Percentiles rank a stretch among this genome's conserved stretches.
Conservation (phyloP, 2,797 vertebrate genomes). For the Astyanax mexicanus region DNA sequence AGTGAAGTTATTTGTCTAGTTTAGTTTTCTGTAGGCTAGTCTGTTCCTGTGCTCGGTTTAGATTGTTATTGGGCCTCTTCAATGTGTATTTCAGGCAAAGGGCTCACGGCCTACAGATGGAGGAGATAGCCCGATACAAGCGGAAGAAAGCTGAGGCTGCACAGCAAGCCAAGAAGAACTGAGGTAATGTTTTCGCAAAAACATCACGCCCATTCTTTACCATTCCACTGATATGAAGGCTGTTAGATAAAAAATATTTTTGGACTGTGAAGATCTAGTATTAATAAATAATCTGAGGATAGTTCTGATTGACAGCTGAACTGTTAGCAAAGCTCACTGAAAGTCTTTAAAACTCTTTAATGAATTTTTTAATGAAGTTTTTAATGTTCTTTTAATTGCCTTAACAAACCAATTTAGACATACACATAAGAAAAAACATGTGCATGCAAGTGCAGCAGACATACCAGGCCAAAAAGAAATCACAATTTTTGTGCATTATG, state of each 20-base stretch:
- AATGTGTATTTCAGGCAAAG: slow-evolving; percentile 73
- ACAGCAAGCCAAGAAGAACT: slow-evolving; percentile 81
- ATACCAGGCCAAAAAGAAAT: no score
- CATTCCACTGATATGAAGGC: neutral
- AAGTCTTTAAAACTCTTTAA: no score
- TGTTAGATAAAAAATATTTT: neutral
- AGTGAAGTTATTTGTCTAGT: slow-evolving; percentile 27
- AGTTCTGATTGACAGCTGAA: neutral
- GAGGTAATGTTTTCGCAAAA: slow-evolving; percentile 78
- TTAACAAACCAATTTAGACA: no score
- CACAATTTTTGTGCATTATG: no score
- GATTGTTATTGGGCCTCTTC: slow-evolving; percentile 56
- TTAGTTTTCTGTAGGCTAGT: no score
- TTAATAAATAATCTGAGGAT: neutral
- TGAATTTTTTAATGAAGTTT: no score
- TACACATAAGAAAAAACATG: no score
- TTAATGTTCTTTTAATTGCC: no score
- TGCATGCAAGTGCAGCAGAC: no score
- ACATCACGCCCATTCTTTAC: neutral
- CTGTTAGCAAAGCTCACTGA: neutral
- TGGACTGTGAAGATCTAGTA: neutral
- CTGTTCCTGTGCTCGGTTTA: slow-evolving; percentile 38
- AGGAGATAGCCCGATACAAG: slow-evolving; percentile 83
- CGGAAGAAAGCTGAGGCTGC: slow-evolving; percentile 82
- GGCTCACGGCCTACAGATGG: slow-evolving; percentile 84